Base-by-base conservation (phyloP, 2,113 vertebrate genomes). In the Platysternon megacephalum region DNA sequence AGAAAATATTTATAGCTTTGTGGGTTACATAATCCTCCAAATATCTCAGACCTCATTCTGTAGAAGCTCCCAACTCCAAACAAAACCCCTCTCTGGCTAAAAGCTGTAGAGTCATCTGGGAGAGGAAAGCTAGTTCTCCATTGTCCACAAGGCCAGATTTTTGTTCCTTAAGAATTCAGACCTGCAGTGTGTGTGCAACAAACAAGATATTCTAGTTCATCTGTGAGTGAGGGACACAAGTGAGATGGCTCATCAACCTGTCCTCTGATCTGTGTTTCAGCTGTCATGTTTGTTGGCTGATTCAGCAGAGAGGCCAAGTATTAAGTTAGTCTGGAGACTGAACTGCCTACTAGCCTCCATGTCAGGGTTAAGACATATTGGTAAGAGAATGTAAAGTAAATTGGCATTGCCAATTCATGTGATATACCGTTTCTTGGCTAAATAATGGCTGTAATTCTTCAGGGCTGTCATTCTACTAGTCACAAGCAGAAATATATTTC, bases 101-200 rank as follows among this genome's bases (percentile, higher is more conserved):
- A 8, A 56, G 5, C 32, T 85, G 29, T 42, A 21, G 76, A 65
- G 44, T 84, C 83, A 52, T 9, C 29, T 48, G 44, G 82, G 85
- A 12, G 24, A 12, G 39, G 74, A 11, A 76, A 26, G 39, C 42
- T 76, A 44, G 74, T 76, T 76, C 39, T 44, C 19, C 74, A 14
- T 13, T 14, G 11, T 44, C 65, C 8, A 35, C 46, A 56, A 80
- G 26, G 28, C 39, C 68, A 74, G n/a, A 42, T 21, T 74, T 74
- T 42, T 22, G 68, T 39, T 68, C 16, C 5, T 78, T 35, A 39
- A 39, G 11, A 49, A 35, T 72, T 72, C 82, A 85, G 32, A 49
- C 12, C 42, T 35, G 1, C 0, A 72, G 24, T 58, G 56, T 21
- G 56, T 21, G 10, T 6, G 0, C 5, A 44, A 22, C n/a, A 56